These are phyloP conservation scores for Torymus auratus DNA, from an alignment of 2,888 invertebrate species.

Conservation along the genomic window DNA sequence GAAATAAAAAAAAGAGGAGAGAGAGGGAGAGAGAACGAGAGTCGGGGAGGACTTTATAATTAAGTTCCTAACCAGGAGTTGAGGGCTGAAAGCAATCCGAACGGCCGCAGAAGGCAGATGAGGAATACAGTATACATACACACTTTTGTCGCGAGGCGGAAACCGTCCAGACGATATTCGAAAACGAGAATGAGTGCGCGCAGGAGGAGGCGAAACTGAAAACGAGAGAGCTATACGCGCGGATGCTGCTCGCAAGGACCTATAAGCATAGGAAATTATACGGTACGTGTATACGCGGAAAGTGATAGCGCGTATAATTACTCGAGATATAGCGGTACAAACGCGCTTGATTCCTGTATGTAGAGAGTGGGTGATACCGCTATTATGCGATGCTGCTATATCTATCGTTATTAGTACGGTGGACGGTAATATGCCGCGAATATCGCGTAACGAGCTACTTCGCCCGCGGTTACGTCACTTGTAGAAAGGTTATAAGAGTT, in stretches of 20 bases:
- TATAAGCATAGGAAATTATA: background rate
- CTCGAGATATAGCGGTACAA: too few species aligned
- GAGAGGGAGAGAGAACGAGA: background rate
- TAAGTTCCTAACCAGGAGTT: slow-evolving; percentile 1
- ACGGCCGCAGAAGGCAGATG: background rate
- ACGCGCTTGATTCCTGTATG: too few species aligned
- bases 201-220: background rate
- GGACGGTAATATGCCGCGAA: too few species aligned
- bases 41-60: slow-evolving; percentile 14
- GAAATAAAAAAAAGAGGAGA: background rate
- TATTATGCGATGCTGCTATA: too few species aligned
- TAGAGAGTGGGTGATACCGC: too few species aligned
- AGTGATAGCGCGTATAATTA: too few species aligned
- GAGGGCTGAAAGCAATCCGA: slow-evolving; percentile 8
- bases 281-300: too few species aligned
- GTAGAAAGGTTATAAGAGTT: too few species aligned
- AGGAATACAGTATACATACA: slow-evolving; percentile 11
- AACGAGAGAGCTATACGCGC: background rate
- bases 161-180: slow-evolving; percentile 71
- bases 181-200: slow-evolving; percentile 39
- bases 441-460: too few species aligned
- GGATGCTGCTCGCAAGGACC: background rate
- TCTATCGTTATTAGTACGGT: too few species aligned
- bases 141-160: slow-evolving; percentile 69
- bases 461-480: too few species aligned